These are phyloP conservation scores for Heliconius erato DNA, from an alignment of 2,888 invertebrate genomes.

Conservation along the genomic window DNA sequence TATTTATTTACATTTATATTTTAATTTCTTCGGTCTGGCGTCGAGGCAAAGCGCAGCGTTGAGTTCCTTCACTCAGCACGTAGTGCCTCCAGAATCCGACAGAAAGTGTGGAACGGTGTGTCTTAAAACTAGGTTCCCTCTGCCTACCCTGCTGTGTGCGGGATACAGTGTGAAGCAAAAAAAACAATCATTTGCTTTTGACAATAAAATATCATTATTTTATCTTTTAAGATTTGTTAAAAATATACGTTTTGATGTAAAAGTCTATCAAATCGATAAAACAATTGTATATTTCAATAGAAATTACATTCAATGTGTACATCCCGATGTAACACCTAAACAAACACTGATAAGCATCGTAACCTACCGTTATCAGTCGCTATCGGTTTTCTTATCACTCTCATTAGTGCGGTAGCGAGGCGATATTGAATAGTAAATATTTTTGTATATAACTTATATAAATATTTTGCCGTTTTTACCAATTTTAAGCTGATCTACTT, in stretches of 20 bases:
- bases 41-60: no score
- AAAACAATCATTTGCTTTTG: not conserved
- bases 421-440: conserved; percentile 31
- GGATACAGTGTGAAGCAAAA: no score
- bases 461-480: not conserved
- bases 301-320: conserved; percentile 1
- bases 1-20: no score
- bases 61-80: no score
- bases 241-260: not conserved
- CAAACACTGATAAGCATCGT: conserved; percentile 25
- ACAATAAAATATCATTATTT: not conserved
- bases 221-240: not conserved
- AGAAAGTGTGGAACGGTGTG: no score
- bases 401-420: conserved; percentile 65
- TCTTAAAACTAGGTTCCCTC: no score
- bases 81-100: no score
- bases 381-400: conserved; percentile 50
- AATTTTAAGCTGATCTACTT: no score
- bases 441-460: not conserved
- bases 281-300: conserved; percentile 3
- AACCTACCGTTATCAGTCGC: conserved; percentile 58
- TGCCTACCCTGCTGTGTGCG: no score
- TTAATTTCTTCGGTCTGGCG: no score
- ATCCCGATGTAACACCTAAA: conserved; percentile 29
- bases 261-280: not conserved